These are phyloP conservation scores for Cardiocondyla obscurior DNA, from an alignment of 1,140 invertebrate genomes.

Conservation along the genomic window DNA sequence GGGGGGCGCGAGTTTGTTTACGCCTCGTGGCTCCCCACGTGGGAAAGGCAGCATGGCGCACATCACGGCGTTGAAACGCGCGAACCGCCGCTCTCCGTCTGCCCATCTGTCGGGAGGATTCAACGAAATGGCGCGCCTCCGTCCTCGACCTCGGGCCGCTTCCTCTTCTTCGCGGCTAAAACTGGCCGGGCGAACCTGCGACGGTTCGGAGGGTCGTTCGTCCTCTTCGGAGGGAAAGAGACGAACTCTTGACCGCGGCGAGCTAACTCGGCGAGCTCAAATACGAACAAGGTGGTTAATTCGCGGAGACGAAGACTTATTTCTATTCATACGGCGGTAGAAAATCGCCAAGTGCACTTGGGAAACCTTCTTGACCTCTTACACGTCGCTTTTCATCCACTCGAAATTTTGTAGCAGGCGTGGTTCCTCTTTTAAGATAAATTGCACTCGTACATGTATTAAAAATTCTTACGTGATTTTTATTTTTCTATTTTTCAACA, in stretches of 20 bases:
- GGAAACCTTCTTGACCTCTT: background rate
- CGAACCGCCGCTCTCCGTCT: conserved; percentile 47
- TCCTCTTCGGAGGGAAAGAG: too few relatives aligned
- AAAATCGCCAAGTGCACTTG: background rate
- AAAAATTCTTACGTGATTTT: conserved; percentile 10
- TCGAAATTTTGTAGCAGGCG: background rate
- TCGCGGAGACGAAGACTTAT: background rate
- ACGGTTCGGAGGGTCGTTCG: too few relatives aligned
- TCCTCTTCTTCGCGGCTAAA: too few relatives aligned
- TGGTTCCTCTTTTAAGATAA: background rate
- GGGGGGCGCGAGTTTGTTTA: conserved; percentile 78
- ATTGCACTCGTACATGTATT: background rate
- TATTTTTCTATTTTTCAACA: background rate
- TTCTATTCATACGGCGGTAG: background rate
- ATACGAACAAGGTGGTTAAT: too few relatives aligned
- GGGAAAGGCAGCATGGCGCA: conserved; percentile 77
- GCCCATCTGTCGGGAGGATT: conserved; percentile 36
- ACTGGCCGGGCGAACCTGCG: too few relatives aligned
- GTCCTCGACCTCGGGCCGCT: conserved; percentile 30
- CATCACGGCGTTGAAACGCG: conserved; percentile 65
- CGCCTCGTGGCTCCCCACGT: conserved; percentile 79
- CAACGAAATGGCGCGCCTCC: conserved; percentile 43
- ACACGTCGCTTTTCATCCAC: background rate
- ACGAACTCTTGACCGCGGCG: too few relatives aligned
- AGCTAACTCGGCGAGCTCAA: too few relatives aligned